Base-by-base conservation (phyloP, 1,140 invertebrate genomes). In the Dysdera silvatica region DNA sequence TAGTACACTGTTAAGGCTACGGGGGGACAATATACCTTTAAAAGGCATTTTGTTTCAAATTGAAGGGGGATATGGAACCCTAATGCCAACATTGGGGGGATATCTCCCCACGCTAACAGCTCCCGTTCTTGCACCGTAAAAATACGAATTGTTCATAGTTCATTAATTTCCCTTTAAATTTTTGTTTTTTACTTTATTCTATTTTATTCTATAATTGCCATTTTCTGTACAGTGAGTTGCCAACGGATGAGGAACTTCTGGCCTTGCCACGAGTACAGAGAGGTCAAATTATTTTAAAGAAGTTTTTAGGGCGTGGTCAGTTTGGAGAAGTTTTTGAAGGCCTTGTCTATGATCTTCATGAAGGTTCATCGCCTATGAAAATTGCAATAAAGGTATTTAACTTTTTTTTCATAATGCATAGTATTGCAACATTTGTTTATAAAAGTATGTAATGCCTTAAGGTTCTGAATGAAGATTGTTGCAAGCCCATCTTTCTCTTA, bases 251-350 rank as follows among this genome's bases (percentile, higher is more conserved):
- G 71, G 84, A 87, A 70, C 76, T 91, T 69, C 82, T 84, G 18
- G 76, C 84, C 24, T 74, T 95, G n/a, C 89, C 90, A 0, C 89
- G 90, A 72, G 88, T 96, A 49, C 81, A 83, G 29, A 80, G 87
- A 54, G 86, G 87, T 43, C 83, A 86, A 71, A 87, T 98, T 40
- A 87, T 84, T 0, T 74, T 93, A 2, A 86, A 84, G 0, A 91
- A 92, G 74, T 92, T 94, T 71, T 77, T 98, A 37, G 95, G 94
- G 0, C 91, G 88, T 64, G 95, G 95, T 1, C 92, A 92, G n/a
- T 98, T 98, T 74, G 95, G 94, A 3, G 92, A 96, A 77, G 95
- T 98, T 2, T 95, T 88, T 73, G 90, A 95, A 79, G 95, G 93
- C 0, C 82, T 85, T 40, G 41, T 41, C 1, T 56, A 60, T 37